Conservation (phyloP, 2,888 invertebrate species). For the Omphaloscelis lunosa region DNA sequence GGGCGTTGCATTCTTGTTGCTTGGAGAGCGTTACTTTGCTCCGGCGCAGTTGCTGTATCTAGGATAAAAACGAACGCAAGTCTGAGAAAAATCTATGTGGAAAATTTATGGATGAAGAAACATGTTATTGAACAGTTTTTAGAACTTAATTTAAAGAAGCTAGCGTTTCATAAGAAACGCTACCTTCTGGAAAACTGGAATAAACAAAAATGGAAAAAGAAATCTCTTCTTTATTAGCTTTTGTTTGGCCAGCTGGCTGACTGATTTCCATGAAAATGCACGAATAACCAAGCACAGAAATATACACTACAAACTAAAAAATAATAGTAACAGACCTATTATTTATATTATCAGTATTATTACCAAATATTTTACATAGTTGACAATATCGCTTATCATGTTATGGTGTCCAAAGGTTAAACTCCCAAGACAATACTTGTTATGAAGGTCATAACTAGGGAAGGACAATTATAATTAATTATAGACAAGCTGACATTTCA, state of each 20-base stretch:
- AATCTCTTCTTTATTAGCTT: no score
- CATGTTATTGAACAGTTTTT: neutral
- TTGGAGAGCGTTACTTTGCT: conserved; percentile 54
- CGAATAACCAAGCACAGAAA: no score
- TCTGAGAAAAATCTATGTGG: neutral
- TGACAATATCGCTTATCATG: conserved; percentile 2
- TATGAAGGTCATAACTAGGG: neutral
- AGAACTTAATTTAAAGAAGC: no score
- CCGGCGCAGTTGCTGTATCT: conserved; percentile 6
- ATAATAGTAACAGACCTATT: no score
- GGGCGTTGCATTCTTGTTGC: conserved; percentile 51
- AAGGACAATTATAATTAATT: neutral
- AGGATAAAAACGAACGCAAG: neutral
- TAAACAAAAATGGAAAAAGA: no score
- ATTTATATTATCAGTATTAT: no score
- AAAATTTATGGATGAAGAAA: neutral
- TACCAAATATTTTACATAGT: neutral
- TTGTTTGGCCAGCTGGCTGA: no score
- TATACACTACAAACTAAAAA: no score
- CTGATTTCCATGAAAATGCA: no score
- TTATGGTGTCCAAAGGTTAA: conserved; percentile 22
- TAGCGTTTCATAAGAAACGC: no score
- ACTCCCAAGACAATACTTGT: neutral
- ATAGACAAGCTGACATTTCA: neutral
- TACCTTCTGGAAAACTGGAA: no score